phyloP scores from a whole-genome alignment of 2,113 vertebrate genomes.

The Eudyptes chrysolophus region DNA sequence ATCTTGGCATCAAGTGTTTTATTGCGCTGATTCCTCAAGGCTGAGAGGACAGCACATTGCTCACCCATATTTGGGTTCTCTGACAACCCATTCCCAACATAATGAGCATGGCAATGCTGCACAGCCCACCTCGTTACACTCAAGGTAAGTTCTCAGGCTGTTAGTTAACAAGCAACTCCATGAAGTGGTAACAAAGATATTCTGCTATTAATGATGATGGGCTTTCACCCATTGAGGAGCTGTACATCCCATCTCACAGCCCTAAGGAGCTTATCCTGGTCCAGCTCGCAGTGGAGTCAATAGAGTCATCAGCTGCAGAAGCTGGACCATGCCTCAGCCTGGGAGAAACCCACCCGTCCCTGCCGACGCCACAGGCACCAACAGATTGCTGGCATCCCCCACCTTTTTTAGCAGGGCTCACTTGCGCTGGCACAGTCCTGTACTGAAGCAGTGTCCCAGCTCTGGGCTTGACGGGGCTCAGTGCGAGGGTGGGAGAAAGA shows the following conservation, averaged over 20 bases:
- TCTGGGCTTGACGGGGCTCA: not conserved
- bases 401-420: not conserved
- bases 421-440: not conserved
- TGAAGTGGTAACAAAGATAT: rapidly evolving
- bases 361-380: not conserved
- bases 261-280: not conserved
- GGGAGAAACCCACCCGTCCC: not conserved
- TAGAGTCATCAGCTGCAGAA: rapidly evolving
- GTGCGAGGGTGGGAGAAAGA: not conserved
- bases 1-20: not conserved
- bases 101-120: rapidly evolving
- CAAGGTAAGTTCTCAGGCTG: not conserved
- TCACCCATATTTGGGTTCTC: rapidly evolving
- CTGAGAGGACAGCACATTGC: not conserved
- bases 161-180: not conserved
- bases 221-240: not conserved
- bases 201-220: not conserved
- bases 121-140: rapidly evolving
- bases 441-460: not conserved
- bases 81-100: rapidly evolving
- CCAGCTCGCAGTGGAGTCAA: not conserved
- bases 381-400: not conserved
- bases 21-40: not conserved
- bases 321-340: not conserved
- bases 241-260: not conserved